These are phyloP conservation scores for Fulica atra DNA, from an alignment of 2,113 vertebrate genomes.

Conservation along the genomic window DNA sequence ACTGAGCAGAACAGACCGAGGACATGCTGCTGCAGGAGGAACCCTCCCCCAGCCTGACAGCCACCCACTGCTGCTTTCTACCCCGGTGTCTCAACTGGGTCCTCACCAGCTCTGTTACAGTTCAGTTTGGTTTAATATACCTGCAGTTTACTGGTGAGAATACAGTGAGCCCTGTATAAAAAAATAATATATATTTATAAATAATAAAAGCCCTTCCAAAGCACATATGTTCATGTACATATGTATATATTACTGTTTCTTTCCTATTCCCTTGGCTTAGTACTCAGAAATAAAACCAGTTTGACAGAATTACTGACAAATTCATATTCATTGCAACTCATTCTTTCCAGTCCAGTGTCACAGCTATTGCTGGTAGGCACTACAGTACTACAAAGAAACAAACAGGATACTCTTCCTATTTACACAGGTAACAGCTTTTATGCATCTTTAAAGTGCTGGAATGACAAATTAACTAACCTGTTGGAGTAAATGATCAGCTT, in stretches of 20 bases:
- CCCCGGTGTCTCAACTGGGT: background rate
- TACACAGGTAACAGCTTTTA: background rate
- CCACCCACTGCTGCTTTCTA: background rate
- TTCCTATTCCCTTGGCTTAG: background rate
- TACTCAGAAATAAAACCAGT: background rate
- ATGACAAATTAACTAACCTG: background rate
- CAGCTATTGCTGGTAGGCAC: background rate
- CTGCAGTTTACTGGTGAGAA: background rate
- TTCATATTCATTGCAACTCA: background rate
- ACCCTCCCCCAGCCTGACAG: background rate
- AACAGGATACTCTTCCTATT: background rate
- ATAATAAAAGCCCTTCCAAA: background rate
- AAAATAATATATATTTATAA: background rate
- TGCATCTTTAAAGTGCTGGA: background rate
- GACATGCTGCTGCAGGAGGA: background rate
- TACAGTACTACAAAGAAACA: background rate
- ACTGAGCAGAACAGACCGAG: background rate
- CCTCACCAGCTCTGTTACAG: background rate
- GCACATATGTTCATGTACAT: rapidly evolving
- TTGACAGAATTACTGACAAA: background rate
- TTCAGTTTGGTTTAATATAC: too few relatives aligned
- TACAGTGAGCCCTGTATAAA: background rate
- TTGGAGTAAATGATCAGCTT: background rate
- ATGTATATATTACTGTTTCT: background rate
- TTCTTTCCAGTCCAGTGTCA: background rate